Percentiles rank a stretch among this genome's conserved stretches.
These are phyloP conservation scores for Hylomyscus alleni DNA, from an alignment of 2,797 vertebrate species.

Conservation along the genomic window DNA sequence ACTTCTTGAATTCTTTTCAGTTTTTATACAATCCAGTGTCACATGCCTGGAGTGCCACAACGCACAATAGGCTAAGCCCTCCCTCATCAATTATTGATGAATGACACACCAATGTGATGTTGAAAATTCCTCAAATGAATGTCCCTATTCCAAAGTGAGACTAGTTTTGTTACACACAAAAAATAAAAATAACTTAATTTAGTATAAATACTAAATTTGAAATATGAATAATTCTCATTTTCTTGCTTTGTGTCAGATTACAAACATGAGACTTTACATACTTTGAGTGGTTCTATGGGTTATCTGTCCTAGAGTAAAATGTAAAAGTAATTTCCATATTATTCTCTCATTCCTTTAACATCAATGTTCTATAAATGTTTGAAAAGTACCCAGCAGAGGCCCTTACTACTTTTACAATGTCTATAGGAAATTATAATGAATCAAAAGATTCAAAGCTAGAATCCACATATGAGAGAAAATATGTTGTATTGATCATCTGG, in stretches of 20 bases:
- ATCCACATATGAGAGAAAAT: not conserved
- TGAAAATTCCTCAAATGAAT: no score
- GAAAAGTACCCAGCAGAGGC: not conserved
- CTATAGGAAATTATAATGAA: not conserved
- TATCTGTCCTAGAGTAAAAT: not conserved
- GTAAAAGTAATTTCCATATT: not conserved
- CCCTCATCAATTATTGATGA: not conserved
- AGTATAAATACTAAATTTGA: not conserved
- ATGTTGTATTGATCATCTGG: not conserved
- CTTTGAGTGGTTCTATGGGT: not conserved
- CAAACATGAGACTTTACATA: not conserved
- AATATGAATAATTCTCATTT: not conserved
- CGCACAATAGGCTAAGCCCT: not conserved
- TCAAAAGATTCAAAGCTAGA: not conserved
- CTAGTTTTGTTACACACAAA: not conserved
- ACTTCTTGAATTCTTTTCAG: not conserved
- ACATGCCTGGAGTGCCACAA: not conserved
- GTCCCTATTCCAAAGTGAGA: not conserved
- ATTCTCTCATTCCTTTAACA: not conserved
- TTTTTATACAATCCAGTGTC: not conserved
- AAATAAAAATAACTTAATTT: no score
- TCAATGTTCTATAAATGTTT: not conserved
- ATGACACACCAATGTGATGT: no score
- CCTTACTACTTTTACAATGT: not conserved
- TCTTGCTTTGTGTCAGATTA: not conserved